Evolutionary conservation across 2,797 vertebrate species (phyloP).

Genomic region (Centropyge bicolor): DNA sequence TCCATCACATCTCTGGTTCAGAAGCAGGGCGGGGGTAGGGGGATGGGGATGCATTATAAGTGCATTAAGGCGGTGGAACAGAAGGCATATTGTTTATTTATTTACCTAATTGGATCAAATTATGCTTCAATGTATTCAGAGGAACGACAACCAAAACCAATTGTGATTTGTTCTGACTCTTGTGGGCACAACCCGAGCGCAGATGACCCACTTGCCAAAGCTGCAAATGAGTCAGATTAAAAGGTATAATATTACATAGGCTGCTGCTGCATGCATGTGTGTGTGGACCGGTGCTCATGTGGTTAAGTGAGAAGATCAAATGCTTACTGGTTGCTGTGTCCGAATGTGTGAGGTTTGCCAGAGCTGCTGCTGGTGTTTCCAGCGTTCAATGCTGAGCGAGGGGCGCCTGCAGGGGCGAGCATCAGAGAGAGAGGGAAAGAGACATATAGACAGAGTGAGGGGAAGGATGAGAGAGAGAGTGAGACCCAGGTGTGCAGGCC

Average conservation of each 20-base stretch:
- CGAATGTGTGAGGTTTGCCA: constrained; percentile 57
- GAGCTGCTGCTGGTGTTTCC: constrained; percentile 61
- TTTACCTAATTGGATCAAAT: constrained; percentile 85
- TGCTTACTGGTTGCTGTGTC: constrained; percentile 56
- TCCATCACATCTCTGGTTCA: constrained; percentile 53
- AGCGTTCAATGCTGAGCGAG: constrained; percentile 40
- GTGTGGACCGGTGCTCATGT: constrained; percentile 31
- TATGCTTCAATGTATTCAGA: constrained; percentile 80
- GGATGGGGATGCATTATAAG: constrained; percentile 77
- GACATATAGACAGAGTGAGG: constrained; percentile 22
- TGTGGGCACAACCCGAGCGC: constrained; percentile 46
- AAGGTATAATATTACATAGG: constrained; percentile 44
- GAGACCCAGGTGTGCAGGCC: constrained; percentile 79
- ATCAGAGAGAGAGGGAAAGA: constrained; percentile 40
- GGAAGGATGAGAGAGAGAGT: constrained; percentile 26
- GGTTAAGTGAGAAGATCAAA: constrained; percentile 55
- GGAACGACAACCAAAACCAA: constrained; percentile 74
- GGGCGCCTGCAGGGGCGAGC: constrained; percentile 58
- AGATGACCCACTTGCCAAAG: constrained; percentile 65
- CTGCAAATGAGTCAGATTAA: constrained; percentile 54
- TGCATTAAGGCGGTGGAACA: constrained; percentile 81
- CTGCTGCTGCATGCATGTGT: constrained; percentile 9
- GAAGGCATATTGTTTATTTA: constrained; percentile 87
- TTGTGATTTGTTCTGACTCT: constrained; percentile 74
- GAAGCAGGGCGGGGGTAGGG: constrained; percentile 50